Evolutionary conservation across 2,888 invertebrate species (phyloP), one percentile per base, ranked within the genome.

Genomic region (Coleophora flavipennella): DNA sequence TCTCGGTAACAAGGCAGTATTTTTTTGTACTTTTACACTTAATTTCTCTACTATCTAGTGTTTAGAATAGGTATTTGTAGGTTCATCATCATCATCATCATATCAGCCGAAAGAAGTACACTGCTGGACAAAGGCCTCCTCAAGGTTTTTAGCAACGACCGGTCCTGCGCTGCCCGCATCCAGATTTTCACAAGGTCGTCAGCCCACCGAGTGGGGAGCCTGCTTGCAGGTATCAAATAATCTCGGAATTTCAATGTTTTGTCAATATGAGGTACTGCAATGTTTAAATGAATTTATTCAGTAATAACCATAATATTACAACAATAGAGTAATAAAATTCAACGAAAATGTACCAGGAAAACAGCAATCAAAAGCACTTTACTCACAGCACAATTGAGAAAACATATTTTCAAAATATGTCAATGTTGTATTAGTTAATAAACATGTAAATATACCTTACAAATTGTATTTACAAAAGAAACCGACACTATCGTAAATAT

Each of bases 401-500:
- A 83, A 81, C 79, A 81, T 80, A 83, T 81, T 81, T 83, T 81
- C 73, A 70, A 83, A 81, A 83, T 81, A 83, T 83, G 80, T 79
- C 69, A 71, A 77, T 71, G 74, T 71, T 27, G 8, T 27, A 27
- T 27, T 10, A 27, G 10, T 27, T 69, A 76, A 62, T 80, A 80
- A 80, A 80, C 75, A 79, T 72, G 73, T 78, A 79, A 74, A 77
- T 75, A 75, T 76, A 79, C 73, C 81, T 81, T 81, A 83, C 53
- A 74, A 62, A 73, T 70, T 79, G 70, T 84, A 83, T 83, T 72
- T 84, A 83, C 81, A 84, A 80, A 80, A 79, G 76, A 74, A 80
- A 77, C 74, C 73, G 59, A 67, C 72, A 69, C n/a, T 69, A 64
- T 20, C 20, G 13, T 20, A 20, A 20, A 4, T 20, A 20, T 44